Conservation (phyloP, 2,113 vertebrate species). For the Pachyramphus minor region DNA sequence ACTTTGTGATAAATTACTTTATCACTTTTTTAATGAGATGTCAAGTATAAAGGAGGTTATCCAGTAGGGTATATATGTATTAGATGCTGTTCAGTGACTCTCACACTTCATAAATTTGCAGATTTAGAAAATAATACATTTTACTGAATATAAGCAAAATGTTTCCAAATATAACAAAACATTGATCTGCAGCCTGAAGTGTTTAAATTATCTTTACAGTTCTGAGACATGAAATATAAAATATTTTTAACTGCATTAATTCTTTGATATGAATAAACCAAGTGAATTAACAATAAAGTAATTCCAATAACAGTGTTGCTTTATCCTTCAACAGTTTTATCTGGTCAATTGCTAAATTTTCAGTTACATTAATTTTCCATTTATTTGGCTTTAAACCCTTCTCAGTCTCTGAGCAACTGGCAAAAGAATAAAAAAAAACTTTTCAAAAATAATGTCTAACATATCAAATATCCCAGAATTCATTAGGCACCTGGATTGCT, state of each 20-base stretch:
- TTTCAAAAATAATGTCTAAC: not conserved
- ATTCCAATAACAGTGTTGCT: not conserved
- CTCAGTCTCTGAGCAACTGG: not conserved
- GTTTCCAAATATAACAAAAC: not conserved
- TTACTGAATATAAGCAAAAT: not conserved
- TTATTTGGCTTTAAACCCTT: not conserved
- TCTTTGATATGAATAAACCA: not conserved
- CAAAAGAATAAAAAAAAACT: not conserved
- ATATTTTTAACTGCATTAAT: not conserved
- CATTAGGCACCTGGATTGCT: not conserved
- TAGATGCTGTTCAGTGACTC: not conserved
- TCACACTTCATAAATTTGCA: not conserved
- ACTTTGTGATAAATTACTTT: not conserved
- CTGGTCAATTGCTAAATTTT: not conserved
- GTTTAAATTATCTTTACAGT: not conserved
- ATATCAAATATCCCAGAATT: not conserved
- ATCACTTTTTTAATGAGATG: not conserved
- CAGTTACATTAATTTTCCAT: not conserved
- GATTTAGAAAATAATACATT: not conserved
- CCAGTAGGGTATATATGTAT: not conserved
- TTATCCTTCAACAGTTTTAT: not conserved
- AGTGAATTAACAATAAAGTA: not conserved
- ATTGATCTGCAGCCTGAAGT: not conserved
- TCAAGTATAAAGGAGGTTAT: not conserved
- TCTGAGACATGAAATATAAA: not conserved